phyloP scores from a whole-genome alignment of 2,113 vertebrate species.

The Clarias macrocephalus region DNA sequence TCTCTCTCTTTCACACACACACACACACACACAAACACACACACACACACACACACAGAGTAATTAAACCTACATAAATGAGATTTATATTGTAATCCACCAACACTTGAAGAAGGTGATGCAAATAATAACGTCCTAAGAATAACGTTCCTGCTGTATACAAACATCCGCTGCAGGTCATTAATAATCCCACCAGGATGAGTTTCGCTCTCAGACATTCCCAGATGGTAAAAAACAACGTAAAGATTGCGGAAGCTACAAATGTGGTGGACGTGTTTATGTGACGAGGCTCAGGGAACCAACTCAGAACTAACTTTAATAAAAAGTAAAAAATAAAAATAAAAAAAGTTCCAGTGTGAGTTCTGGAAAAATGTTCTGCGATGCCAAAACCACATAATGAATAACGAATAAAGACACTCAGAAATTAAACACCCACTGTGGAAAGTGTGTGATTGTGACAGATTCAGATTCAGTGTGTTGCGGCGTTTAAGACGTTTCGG shows the following conservation, averaged over 20 bases:
- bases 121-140: not conserved
- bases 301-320: not conserved
- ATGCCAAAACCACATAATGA: no score
- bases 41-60: constrained; percentile 3
- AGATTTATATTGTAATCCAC: no score
- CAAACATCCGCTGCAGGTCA: no score
- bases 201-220: not conserved
- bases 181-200: not conserved
- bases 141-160: no score
- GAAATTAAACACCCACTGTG: not conserved
- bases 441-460: not conserved
- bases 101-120: not conserved
- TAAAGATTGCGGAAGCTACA: not conserved
- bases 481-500: not conserved
- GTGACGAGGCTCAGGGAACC: accelerated
- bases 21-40: constrained; percentile 9
- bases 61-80: no score
- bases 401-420: not conserved
- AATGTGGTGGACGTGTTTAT: not conserved
- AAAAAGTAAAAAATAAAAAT: no score
- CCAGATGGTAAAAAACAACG: not conserved
- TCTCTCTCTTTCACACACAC: not conserved
- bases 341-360: not conserved
- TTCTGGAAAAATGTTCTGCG: no score
- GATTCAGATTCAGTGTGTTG: not conserved